These are phyloP conservation scores for Scaptomyza parva DNA, from an alignment of 2,888 invertebrate species.

Conservation along the genomic window DNA sequence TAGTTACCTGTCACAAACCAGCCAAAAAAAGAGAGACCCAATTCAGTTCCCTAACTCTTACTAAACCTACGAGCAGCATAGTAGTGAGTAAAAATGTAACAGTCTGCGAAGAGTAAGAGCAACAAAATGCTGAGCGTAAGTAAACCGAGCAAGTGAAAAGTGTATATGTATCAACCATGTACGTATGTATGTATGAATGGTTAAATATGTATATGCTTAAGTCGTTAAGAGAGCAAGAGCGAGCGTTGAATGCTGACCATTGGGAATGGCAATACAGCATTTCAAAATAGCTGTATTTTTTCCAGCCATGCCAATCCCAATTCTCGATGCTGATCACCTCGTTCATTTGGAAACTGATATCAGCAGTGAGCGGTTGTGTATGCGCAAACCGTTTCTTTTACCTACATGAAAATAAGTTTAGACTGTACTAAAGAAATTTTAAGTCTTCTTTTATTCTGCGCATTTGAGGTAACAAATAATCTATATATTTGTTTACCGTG, in stretches of 20 bases:
- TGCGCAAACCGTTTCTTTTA: constrained; percentile 1
- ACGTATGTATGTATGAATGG: background rate
- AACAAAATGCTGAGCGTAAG: constrained; percentile 29
- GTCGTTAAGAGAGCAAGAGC: constrained; percentile 3
- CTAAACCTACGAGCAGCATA: constrained; percentile 20
- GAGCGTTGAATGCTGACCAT: constrained; percentile 34
- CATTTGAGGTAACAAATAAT: constrained; percentile 84
- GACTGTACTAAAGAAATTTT: constrained; percentile 55
- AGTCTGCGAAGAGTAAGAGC: constrained; percentile 13
- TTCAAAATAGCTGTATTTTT: constrained; percentile 27
- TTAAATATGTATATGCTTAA: background rate
- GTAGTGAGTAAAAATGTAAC: constrained; percentile 3
- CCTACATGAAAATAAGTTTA: constrained; percentile 4
- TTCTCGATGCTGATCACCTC: constrained; percentile 14
- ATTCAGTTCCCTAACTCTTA: constrained; percentile 15
- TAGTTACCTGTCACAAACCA: constrained; percentile 56
- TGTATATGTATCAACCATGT: constrained; percentile 33
- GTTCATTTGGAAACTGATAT: constrained; percentile 63
- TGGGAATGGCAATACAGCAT: constrained; percentile 33
- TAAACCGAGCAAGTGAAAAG: constrained; percentile 22
- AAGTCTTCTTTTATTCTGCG: constrained; percentile 74
- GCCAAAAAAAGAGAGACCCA: background rate
- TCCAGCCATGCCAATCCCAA: constrained; percentile 39
- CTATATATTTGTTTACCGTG: constrained; percentile 82
- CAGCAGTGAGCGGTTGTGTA: constrained; percentile 55